A percentile compares a stretch with the other conserved stretches of the same genome.
These are phyloP conservation scores for Pachyrhynchus sulphureomaculatus DNA, from an alignment of 1,140 invertebrate species.

Conservation along the genomic window DNA sequence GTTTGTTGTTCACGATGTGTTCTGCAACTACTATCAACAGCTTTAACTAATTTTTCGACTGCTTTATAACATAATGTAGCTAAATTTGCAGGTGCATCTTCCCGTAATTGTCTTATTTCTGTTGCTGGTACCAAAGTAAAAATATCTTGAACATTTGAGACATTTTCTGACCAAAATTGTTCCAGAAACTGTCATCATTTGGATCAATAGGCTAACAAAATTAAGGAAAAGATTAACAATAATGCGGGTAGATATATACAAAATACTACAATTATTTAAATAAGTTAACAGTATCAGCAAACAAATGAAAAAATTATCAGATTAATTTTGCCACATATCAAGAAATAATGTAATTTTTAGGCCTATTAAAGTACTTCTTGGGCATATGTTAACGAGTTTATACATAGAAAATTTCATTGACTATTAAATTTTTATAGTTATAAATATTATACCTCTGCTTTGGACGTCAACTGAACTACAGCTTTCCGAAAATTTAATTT, in stretches of 20 bases:
- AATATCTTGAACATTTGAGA: constrained; percentile 93
- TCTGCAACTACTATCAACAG: constrained; percentile 90
- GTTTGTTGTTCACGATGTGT: constrained; percentile 93
- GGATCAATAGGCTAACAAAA: constrained; percentile 79
- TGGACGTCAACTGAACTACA: constrained; percentile 93
- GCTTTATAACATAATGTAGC: constrained; percentile 99
- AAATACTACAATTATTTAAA: too few species aligned
- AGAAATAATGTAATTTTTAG: constrained; percentile 18
- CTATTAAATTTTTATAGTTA: constrained; percentile 30
- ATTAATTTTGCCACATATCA: constrained; percentile 13
- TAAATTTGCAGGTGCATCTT: constrained; percentile 97
- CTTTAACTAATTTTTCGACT: constrained; percentile 92
- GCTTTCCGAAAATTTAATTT: constrained; percentile 97
- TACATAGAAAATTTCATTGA: background rate
- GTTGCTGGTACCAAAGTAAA: constrained; percentile 93
- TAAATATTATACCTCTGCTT: constrained; percentile 75
- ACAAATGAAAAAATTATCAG: background rate
- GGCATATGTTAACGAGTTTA: constrained; percentile 7
- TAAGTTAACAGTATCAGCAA: background rate
- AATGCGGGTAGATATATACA: background rate
- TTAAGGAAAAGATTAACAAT: background rate
- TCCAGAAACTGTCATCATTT: constrained; percentile 94
- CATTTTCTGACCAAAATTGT: constrained; percentile 97
- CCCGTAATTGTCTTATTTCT: constrained; percentile 89
- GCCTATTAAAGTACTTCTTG: background rate